Evolutionary conservation across 2,797 vertebrate genomes (phyloP).

Genomic region (Mormyrus hasselquistii): DNA sequence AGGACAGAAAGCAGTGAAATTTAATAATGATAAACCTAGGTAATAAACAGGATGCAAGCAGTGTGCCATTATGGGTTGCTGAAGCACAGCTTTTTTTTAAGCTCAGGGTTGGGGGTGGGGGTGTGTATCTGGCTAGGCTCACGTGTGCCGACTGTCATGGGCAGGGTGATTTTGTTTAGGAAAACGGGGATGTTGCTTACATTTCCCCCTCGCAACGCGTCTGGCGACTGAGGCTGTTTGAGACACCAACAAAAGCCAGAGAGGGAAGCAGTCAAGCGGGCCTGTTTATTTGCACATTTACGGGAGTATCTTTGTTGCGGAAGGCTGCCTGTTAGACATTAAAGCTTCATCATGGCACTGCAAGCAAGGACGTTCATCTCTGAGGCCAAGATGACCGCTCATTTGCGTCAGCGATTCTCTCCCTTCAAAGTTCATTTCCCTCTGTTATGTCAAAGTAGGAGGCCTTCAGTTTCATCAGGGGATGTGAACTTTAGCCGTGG

Average conservation of each 20-base stretch:
- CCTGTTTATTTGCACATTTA: conserved; percentile 28
- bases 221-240: conserved; percentile 52
- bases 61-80: background rate
- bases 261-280: conserved; percentile 50
- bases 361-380: background rate
- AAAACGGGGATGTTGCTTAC: conserved; percentile 42
- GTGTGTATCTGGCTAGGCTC: background rate
- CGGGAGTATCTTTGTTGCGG: background rate
- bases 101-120: background rate
- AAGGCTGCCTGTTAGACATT: background rate
- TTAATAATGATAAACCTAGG: background rate
- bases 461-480: background rate
- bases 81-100: background rate
- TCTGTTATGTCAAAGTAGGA: background rate
- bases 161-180: conserved; percentile 39
- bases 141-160: conserved; percentile 1
- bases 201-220: conserved; percentile 41
- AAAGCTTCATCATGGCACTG: background rate
- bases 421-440: background rate
- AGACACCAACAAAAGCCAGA: conserved; percentile 47
- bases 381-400: background rate
- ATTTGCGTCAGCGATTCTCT: background rate
- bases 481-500: background rate
- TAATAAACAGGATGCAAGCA: background rate
- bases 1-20: background rate